Evolutionary conservation across 30 jellyfish, hydroid and myxozoan genomes (phyloP).

Genomic region (Aurelia aurita): DNA sequence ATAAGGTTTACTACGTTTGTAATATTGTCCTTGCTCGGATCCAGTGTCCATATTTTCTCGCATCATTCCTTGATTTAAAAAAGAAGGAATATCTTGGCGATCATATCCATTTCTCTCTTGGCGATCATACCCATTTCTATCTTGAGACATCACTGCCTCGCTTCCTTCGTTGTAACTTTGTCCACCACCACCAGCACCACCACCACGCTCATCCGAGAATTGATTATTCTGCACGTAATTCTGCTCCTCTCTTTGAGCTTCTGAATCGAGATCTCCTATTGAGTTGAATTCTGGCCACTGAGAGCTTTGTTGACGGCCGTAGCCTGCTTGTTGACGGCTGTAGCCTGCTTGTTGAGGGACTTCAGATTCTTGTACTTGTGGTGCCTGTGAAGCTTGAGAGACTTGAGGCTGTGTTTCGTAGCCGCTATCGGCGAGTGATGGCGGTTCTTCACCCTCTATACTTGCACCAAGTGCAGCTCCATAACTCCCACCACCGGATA

Average conservation of each 20-base stretch:
- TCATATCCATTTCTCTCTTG: slow-evolving; percentile 77
- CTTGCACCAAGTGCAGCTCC: slow-evolving; percentile 32
- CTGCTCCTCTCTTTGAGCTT: slow-evolving; percentile 76
- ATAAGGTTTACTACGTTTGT: slow-evolving; percentile 65
- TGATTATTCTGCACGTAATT: slow-evolving; percentile 16
- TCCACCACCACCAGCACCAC: slow-evolving; percentile 20
- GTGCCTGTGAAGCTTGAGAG: slow-evolving; percentile 3
- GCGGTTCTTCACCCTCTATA: slow-evolving; percentile 32
- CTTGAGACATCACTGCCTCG: slow-evolving; percentile 49
- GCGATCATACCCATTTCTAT: slow-evolving; percentile 62
- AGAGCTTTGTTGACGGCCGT: slow-evolving; percentile 31
- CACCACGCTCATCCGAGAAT: slow-evolving; percentile 48
- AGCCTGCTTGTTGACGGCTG: slow-evolving; percentile 17
- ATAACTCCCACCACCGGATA: slow-evolving; percentile 58
- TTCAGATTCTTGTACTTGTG: neutral
- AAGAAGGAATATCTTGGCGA: slow-evolving; percentile 67
- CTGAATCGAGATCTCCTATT: slow-evolving; percentile 58
- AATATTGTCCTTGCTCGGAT: slow-evolving; percentile 48
- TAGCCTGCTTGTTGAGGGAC: slow-evolving; percentile 12
- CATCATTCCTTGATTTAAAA: slow-evolving; percentile 22
- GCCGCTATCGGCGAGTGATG: slow-evolving; percentile 32
- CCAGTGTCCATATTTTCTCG: slow-evolving; percentile 48
- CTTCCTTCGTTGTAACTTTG: slow-evolving; percentile 24
- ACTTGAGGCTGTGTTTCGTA: slow-evolving; percentile 18
- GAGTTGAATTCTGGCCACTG: slow-evolving; percentile 54